phyloP scores from a whole-genome alignment of 2,113 vertebrate species.

The Arothron firmamentum region DNA sequence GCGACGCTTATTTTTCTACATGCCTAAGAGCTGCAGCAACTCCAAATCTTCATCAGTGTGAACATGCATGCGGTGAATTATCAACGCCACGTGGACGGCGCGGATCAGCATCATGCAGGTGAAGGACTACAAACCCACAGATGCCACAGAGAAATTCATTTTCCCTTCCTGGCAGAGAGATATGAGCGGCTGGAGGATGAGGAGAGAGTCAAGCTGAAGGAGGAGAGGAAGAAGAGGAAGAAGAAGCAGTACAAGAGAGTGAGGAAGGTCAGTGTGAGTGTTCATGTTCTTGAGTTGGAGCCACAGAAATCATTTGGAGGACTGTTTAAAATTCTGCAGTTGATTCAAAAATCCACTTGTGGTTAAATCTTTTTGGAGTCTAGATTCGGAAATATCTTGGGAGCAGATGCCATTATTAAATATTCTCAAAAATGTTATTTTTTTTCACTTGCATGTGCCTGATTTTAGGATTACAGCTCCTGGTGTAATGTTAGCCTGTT shows the following conservation, averaged over 20 bases:
- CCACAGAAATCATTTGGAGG: not conserved
- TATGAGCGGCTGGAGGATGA: constrained; percentile 68
- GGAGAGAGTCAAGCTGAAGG: constrained; percentile 29
- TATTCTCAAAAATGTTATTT: too few species aligned
- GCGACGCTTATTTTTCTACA: not conserved
- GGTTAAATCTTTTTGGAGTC: not conserved
- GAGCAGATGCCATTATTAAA: too few species aligned
- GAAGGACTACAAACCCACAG: not conserved
- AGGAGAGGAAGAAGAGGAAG: constrained; percentile 65
- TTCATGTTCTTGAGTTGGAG: not conserved
- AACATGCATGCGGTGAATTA: constrained; percentile 34
- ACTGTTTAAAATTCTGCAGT: too few species aligned
- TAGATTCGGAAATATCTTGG: too few species aligned
- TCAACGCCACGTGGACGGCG: constrained; percentile 50
- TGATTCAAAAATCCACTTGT: not conserved
- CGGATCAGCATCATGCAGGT: constrained; percentile 11
- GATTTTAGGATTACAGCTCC: too few species aligned
- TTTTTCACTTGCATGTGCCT: too few species aligned
- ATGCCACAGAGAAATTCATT: constrained; percentile 39
- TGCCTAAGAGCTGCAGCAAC: constrained; percentile 37
- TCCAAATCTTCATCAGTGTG: constrained; percentile 43
- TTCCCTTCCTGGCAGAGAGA: constrained; percentile 59
- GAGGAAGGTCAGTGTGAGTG: constrained; percentile 65
- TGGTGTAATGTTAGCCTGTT: too few species aligned
- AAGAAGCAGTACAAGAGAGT: constrained; percentile 70